Conservation (phyloP, 2,113 vertebrate species). For the Hucho hucho region DNA sequence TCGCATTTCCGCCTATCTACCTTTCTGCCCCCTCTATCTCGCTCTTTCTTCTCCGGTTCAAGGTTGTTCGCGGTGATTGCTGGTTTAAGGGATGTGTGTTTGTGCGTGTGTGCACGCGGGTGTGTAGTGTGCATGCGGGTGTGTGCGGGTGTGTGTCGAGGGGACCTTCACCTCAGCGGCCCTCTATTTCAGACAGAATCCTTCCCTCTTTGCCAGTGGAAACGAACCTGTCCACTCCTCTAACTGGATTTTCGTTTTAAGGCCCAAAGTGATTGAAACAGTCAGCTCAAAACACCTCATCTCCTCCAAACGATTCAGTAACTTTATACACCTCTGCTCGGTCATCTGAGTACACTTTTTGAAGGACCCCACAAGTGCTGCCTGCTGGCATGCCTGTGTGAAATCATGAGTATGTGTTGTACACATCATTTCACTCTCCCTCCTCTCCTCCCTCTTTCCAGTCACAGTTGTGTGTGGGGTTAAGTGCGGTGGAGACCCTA, state of each 20-base stretch:
- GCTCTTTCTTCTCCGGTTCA: conserved; percentile 23
- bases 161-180: background rate
- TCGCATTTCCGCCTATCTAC: conserved; percentile 37
- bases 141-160: background rate
- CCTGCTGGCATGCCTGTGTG: background rate
- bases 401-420: background rate
- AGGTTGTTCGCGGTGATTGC: background rate
- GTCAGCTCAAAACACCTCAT: background rate
- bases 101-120: conserved; percentile 3
- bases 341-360: too few species aligned
- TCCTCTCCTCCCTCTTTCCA: background rate
- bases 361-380: too few species aligned
- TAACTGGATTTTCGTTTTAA: conserved; percentile 15
- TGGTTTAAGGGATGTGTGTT: conserved; percentile 25
- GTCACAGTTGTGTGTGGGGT: background rate
- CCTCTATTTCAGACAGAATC: too few species aligned
- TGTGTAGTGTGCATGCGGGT: background rate
- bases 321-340: background rate
- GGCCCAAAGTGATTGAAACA: conserved; percentile 12
- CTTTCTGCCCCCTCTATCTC: conserved; percentile 60
- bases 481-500: background rate
- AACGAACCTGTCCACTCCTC: conserved; percentile 10
- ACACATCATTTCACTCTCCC: background rate
- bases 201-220: background rate
- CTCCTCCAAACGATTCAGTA: too few species aligned